phyloP scores from a whole-genome alignment of 2,113 vertebrate species.

The Calypte anna region DNA sequence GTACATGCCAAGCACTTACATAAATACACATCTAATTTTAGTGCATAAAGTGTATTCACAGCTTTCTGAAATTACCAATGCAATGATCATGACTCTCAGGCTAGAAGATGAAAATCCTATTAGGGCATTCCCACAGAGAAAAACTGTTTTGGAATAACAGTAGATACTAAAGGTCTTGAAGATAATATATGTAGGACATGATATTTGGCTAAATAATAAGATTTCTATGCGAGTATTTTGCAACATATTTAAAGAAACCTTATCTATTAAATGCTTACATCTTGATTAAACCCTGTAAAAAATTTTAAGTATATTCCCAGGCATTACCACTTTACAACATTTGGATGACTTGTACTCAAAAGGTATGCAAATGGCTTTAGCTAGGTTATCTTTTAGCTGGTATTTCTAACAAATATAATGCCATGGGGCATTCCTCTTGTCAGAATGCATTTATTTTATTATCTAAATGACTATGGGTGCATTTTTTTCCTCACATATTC shows the following conservation, averaged over 20 bases:
- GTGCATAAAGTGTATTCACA: background rate
- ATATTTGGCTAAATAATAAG: background rate
- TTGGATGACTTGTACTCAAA: background rate
- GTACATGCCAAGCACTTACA: background rate
- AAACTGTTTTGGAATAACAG: background rate
- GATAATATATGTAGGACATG: background rate
- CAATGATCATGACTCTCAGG: background rate
- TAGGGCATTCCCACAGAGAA: background rate
- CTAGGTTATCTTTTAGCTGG: background rate
- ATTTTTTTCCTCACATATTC: background rate
- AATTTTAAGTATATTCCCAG: background rate
- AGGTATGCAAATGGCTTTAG: background rate
- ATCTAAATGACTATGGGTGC: background rate
- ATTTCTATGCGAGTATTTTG: background rate
- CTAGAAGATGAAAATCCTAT: background rate
- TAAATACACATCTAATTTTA: background rate
- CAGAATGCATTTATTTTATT: constrained; percentile 6
- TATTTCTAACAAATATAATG: background rate
- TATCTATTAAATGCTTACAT: background rate
- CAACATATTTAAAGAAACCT: background rate
- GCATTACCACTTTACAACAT: background rate
- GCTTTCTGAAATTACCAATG: background rate
- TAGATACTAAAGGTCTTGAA: background rate
- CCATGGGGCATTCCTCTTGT: background rate
- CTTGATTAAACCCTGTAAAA: background rate